Base-by-base conservation (phyloP, 2,113 vertebrate genomes). In the Bujurquina vittata region DNA sequence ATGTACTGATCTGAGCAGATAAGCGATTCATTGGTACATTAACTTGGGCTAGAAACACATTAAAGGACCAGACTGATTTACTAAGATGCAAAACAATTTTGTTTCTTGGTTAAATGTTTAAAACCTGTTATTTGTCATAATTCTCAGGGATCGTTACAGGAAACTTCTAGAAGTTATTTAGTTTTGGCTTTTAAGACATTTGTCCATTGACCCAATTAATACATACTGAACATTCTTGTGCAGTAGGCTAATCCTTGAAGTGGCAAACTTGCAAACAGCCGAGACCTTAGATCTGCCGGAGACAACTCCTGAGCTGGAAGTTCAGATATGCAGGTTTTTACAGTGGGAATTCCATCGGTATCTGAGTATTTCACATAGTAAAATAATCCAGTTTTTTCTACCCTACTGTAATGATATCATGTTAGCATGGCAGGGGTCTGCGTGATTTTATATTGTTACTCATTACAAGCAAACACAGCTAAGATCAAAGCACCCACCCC, bases 221-320 rank as follows among this genome's bases (percentile, higher is more conserved):
- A 67, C 90, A 94, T 88, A 15, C 85, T 88, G 82, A 90, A 87
- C 89, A 92, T 92, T 92, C 87, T 61, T 91, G 60, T 69, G 85
- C 37, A 81, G 43, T 78, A 54, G 85, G 72, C 79, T 35, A 73
- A 93, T 85, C 81, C 46, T 8, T 29, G 37, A 81, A 58, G 55
- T 83, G 26, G 83, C 55, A 55, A 76, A 84, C 75, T 81, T 86
- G 12, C 10, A 74, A 79, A 76, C 63, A 54, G 14, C 26, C 9
- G 43, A 80, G 37, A 52, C 2, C 35, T 57, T 22, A 17, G 40
- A 37, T 78, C 20, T 35, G 54, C 4, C n/a, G 26, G 65, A 56
- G 49, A 65, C 58, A 31, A 60, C 59, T 54, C 11, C 31, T 10
- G 6, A 78, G 33, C 15, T 35, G 37, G 11, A 23, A 7, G 46